These are phyloP conservation scores for Catagonus wagneri DNA, from an alignment of 2,113 vertebrate species.

Conservation along the genomic window DNA sequence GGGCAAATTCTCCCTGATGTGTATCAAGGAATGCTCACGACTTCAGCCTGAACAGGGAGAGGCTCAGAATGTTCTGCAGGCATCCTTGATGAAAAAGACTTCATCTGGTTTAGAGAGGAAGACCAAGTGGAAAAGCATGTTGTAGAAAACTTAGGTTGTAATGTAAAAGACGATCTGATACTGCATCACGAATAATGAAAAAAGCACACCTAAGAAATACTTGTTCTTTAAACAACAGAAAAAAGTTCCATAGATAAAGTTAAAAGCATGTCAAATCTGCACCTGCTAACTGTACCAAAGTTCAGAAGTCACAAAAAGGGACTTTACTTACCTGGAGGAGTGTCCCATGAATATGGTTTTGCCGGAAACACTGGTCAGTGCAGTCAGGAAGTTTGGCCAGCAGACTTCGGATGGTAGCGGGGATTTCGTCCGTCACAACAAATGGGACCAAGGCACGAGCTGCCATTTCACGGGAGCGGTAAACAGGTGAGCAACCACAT, in stretches of 20 bases:
- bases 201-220: not conserved
- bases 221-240: not conserved
- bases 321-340: conserved; percentile 92
- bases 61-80: not conserved
- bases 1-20: not conserved
- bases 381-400: conserved; percentile 89
- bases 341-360: conserved; percentile 94
- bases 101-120: not conserved
- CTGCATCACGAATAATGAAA: not conserved
- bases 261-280: not conserved
- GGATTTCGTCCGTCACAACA: conserved; percentile 89
- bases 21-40: not conserved
- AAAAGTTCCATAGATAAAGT: not conserved
- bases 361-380: conserved; percentile 84
- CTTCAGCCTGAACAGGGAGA: not conserved
- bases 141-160: not conserved
- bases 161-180: not conserved
- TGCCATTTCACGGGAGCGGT: conserved; percentile 94
- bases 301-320: not conserved
- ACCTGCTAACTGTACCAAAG: not conserved
- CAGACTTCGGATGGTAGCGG: conserved; percentile 85
- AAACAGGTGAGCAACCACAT: conserved; percentile 92
- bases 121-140: not conserved
- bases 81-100: conserved; percentile 29
- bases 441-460: conserved; percentile 96